These are phyloP conservation scores for Leontopithecus rosalia DNA, from an alignment of 2,797 vertebrate species.

Conservation along the genomic window DNA sequence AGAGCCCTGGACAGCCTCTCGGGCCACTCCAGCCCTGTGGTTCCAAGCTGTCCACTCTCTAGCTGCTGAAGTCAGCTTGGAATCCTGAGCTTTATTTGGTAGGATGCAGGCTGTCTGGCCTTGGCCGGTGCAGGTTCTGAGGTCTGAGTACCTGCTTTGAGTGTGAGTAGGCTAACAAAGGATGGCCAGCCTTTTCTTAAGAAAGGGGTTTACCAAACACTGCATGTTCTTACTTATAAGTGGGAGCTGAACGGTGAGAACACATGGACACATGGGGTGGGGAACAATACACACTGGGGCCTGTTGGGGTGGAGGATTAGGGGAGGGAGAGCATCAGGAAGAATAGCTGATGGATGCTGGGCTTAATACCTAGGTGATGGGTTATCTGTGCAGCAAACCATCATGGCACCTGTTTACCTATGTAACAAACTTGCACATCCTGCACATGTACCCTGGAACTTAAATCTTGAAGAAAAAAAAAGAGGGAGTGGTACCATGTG, in stretches of 20 bases:
- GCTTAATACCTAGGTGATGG: neutral
- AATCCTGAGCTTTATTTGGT: neutral
- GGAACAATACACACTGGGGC: neutral
- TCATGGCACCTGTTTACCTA: neutral
- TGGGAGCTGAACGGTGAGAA: neutral
- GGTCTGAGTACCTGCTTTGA: neutral
- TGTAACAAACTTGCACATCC: neutral
- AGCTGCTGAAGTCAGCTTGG: neutral
- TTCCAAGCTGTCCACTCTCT: neutral
- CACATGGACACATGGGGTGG: neutral
- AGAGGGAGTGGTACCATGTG: neutral
- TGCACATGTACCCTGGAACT: neutral
- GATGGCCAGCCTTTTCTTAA: neutral
- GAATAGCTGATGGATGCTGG: neutral
- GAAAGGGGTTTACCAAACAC: neutral
- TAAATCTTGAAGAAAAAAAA: neutral
- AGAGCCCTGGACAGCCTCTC: neutral
- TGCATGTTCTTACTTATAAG: neutral
- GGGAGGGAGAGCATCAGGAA: neutral
- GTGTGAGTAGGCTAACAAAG: neutral
- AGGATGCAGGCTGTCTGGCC: neutral
- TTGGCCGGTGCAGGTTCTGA: neutral
- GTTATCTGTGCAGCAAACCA: neutral
- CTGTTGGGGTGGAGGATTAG: neutral
- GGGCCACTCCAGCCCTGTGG: neutral